Percentiles rank a stretch among this genome's conserved stretches.
These are phyloP conservation scores for Beris chalybata DNA, from an alignment of 2,888 invertebrate species.

Conservation along the genomic window DNA sequence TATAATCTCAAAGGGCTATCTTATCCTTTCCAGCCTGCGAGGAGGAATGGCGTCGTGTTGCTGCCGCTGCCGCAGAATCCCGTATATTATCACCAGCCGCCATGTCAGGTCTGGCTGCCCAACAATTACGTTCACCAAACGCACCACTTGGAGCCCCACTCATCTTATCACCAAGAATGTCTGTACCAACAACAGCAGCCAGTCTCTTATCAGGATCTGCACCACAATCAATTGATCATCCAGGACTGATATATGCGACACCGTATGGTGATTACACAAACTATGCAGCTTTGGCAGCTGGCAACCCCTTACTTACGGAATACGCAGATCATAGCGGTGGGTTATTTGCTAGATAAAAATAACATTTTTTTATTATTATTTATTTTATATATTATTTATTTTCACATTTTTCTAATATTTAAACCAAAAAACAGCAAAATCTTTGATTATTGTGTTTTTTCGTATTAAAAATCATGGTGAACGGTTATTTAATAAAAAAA, in stretches of 20 bases:
- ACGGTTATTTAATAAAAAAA: background rate
- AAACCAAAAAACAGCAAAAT: conserved; percentile 7
- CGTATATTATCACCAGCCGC: conserved; percentile 66
- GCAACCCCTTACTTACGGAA: conserved; percentile 80
- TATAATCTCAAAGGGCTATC: conserved; percentile 24
- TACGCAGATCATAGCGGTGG: conserved; percentile 96
- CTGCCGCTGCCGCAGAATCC: conserved; percentile 78
- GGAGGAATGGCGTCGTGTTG: conserved; percentile 83
- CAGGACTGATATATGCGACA: conserved; percentile 76
- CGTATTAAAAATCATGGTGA: conserved; percentile 3
- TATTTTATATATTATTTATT: conserved; percentile 33
- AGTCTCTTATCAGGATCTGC: conserved; percentile 62
- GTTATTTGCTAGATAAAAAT: conserved; percentile 68
- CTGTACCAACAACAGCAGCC: conserved; percentile 75
- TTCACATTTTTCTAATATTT: conserved; percentile 21
- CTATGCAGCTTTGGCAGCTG: conserved; percentile 79
- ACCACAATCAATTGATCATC: conserved; percentile 70
- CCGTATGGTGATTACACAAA: conserved; percentile 88
- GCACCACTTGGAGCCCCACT: conserved; percentile 87
- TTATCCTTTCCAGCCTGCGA: conserved; percentile 67
- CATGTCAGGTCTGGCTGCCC: conserved; percentile 66
- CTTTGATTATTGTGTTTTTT: conserved; percentile 4
- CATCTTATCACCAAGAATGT: conserved; percentile 88
- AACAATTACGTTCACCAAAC: conserved; percentile 66
- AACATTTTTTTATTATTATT: conserved; percentile 19